Base-by-base conservation (phyloP, 2,888 invertebrate species). In the Xestia xanthographa region DNA sequence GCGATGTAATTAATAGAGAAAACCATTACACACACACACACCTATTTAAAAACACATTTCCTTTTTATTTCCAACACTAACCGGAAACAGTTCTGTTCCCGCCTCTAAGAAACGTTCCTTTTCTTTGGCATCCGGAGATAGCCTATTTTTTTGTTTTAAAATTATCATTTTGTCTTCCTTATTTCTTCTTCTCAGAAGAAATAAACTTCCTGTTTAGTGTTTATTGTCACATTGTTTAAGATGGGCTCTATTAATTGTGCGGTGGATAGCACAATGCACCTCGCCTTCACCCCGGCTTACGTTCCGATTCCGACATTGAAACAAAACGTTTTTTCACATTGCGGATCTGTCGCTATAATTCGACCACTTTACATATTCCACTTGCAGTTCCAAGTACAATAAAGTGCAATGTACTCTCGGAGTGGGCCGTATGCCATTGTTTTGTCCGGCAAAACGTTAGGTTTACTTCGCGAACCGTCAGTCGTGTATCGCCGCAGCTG, bases 381-480 rank as follows among this genome's bases (percentile, higher is more conserved):
- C 70, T 76, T 75, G 67, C 75, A 81, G 77, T 86, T 86, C 81
- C 72, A 65, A 75, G 82, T 79, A 85, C 88, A 88, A 88, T 89
- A 87, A 83, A 84, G 77, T 87, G 81, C 85, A 83, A 77, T 87
- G 92, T 86, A 80, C 90, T 92, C 87, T 90, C 87, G 75, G 86
- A 93, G 84, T 90, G 82, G 88, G 93, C 88, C 93, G 94, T 80
- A 84, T 93, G 84, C 83, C 87, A 92, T 93, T 94, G 94, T 94
- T 93, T 94, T 93, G 94, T 93, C 88, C 89, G 88, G 87, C 86
- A 95, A 93, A 95, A 94, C 94, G 93, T 92, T 92, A 87, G 90
- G 93, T 90, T 91, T 88, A 89, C 86, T 89, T 85, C 88, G 84
- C 84, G 83, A 83, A 90, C 91, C 93, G 93, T 90, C 94, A 96